Evolutionary conservation across 2,888 invertebrate genomes (phyloP).

Genomic region (Limnephilus marmoratus): DNA sequence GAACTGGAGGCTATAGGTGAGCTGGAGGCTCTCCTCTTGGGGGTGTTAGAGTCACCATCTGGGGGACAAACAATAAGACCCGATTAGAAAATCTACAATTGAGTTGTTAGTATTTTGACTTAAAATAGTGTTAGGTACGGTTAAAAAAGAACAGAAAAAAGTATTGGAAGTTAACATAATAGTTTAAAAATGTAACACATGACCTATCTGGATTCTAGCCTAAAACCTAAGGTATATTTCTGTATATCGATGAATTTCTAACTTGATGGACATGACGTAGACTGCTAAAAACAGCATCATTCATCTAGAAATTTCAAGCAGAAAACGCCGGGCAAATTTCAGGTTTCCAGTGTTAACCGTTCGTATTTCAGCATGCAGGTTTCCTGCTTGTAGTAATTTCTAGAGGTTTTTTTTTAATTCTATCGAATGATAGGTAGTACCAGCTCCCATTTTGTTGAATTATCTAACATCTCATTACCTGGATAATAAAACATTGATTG

Average conservation of each 20-base stretch:
- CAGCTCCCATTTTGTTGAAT: neutral
- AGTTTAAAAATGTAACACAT: neutral
- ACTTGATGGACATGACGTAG: neutral
- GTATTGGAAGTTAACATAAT: neutral
- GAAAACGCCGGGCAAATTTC: too few species aligned
- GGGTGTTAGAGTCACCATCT: conserved; percentile 79
- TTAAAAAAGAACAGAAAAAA: neutral
- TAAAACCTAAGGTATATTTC: neutral
- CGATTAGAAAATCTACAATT: neutral
- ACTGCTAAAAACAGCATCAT: neutral
- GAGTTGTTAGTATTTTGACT: neutral
- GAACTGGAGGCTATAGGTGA: conserved; percentile 77
- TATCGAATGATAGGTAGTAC: neutral
- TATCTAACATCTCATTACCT: neutral
- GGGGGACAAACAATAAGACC: conserved; percentile 39
- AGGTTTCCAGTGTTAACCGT: too few species aligned
- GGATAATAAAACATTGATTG: conserved; percentile 23
- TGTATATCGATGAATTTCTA: neutral
- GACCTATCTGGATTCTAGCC: neutral
- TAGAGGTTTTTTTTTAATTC: neutral
- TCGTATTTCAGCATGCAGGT: too few species aligned
- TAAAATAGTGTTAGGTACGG: neutral
- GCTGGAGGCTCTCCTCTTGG: conserved; percentile 79
- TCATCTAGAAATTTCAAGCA: too few species aligned
- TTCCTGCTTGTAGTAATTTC: too few species aligned